Percentiles rank a stretch among this genome's conserved stretches.
Conservation (phyloP, 2,113 vertebrate genomes). For the Cololabis saira region DNA sequence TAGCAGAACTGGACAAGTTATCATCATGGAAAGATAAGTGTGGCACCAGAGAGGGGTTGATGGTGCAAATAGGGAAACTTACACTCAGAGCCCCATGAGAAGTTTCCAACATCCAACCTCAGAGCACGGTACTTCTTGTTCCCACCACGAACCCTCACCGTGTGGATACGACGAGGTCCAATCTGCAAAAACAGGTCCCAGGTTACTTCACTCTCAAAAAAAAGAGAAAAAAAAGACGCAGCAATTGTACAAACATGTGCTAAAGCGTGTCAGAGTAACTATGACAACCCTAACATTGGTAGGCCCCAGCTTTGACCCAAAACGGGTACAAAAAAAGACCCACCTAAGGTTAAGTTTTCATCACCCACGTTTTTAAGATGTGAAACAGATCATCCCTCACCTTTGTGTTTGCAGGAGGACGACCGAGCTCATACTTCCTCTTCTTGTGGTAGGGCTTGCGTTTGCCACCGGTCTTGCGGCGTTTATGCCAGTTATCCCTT, state of each 20-base stretch:
- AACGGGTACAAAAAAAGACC: constrained; percentile 80
- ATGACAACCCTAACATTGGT: constrained; percentile 92
- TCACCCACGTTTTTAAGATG: constrained; percentile 83
- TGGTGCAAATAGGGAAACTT: constrained; percentile 66
- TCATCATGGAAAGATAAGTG: constrained; percentile 85
- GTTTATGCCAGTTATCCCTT: constrained; percentile 98
- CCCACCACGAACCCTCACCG: constrained; percentile 93
- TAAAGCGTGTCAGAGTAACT: constrained; percentile 94
- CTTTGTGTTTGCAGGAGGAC: constrained; percentile 96
- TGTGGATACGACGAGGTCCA: constrained; percentile 93
- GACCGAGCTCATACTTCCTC: constrained; percentile 96
- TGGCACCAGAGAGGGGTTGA: constrained; percentile 48
- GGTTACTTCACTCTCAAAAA: too few relatives aligned
- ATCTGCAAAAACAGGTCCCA: constrained; percentile 78
- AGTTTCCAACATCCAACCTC: constrained; percentile 93
- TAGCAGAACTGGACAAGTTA: constrained; percentile 93
- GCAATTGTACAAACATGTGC: background rate
- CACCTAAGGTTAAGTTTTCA: constrained; percentile 91
- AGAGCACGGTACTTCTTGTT: constrained; percentile 98
- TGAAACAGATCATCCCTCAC: constrained; percentile 56
- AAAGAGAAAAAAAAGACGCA: background rate
- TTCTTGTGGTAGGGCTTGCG: constrained; percentile 99
- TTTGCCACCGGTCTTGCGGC: constrained; percentile 97
- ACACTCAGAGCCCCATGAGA: constrained; percentile 98
- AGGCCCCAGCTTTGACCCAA: constrained; percentile 81